Conservation (phyloP, 2,888 invertebrate genomes). For the Ellobium chinense region DNA sequence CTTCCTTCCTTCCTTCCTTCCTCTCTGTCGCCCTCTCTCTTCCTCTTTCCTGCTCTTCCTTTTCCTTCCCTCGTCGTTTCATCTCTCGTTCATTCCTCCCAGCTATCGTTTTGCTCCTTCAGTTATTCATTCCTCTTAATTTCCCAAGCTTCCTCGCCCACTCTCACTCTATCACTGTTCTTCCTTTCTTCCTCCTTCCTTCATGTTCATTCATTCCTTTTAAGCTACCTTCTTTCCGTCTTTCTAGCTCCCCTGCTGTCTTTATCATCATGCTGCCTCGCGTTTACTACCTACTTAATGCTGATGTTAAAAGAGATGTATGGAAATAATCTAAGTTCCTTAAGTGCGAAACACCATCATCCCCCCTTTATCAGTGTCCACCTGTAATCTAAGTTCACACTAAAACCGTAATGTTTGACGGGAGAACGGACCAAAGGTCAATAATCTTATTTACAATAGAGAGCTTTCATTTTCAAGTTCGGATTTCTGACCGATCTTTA, state of each 20-base stretch:
- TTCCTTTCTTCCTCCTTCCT: not conserved
- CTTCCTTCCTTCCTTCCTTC: not conserved
- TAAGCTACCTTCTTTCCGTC: not conserved
- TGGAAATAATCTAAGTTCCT: no score
- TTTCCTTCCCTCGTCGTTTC: not conserved
- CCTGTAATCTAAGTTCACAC: no score
- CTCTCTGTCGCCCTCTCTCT: not conserved
- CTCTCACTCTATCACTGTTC: not conserved
- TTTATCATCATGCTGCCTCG: no score
- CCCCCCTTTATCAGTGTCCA: no score
- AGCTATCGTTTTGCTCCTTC: not conserved
- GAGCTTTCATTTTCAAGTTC: no score
- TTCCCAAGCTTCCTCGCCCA: not conserved
- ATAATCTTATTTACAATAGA: no score
- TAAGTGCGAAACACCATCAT: no score
- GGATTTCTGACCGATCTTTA: no score
- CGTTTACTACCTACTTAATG: no score
- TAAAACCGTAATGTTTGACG: no score
- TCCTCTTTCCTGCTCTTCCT: not conserved
- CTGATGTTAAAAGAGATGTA: no score
- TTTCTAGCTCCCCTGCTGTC: not conserved
- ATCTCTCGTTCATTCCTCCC: not conserved
- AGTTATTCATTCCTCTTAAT: not conserved
- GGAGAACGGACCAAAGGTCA: no score
- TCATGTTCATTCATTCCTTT: not conserved